Base-by-base conservation (phyloP, 1,140 invertebrate genomes). In the Bombus affinis region DNA sequence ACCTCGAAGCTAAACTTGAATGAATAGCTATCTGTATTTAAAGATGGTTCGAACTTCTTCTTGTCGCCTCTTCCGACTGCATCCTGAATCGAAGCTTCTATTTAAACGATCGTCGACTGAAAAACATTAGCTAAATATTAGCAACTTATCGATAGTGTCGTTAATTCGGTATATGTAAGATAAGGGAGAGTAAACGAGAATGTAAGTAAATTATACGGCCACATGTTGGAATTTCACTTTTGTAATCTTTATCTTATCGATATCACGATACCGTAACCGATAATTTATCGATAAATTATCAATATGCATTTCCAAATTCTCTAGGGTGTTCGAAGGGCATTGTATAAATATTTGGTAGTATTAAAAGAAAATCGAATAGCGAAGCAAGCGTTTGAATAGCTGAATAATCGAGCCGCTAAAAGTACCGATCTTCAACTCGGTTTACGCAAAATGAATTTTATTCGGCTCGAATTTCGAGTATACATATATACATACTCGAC, bases 1-100 rank as follows among this genome's bases (percentile, higher is more conserved):
- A 85, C 75, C 84, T 87, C 84, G 83, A 32, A 53, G 47, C 71
- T 70, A 44, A 47, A 75, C 74, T 71, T 74, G 76, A 86, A 85
- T 77, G 85, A 87, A 80, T 81, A 83, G 76, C 32, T 62, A 86
- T 71, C 35, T 59, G 62, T 76, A 79, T 65, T 80, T 75, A 74
- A 72, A 66, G 57, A 44, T 42, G 37, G 62, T 44, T 62, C 32
- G 4, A 44, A 44, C 8, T 47, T 28, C 22, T 62, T 62, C 47
- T 70, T 62, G n/a, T 57, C 57, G n/a, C 13, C 32, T 59, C 37
- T 72, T 62, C 3, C 28, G 25, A 32, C n/a, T 42, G 35, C 37
- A n/a, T 44, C 22, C 12, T 35, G 35, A 28, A 28, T 42, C 25
- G 39, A 25, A 71, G 28, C 70, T 53, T 22, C 47, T 53, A 53